These are phyloP conservation scores for Drosophila nr. perissopoda DNA, from an alignment of 2,888 invertebrate genomes.

Conservation along the genomic window DNA sequence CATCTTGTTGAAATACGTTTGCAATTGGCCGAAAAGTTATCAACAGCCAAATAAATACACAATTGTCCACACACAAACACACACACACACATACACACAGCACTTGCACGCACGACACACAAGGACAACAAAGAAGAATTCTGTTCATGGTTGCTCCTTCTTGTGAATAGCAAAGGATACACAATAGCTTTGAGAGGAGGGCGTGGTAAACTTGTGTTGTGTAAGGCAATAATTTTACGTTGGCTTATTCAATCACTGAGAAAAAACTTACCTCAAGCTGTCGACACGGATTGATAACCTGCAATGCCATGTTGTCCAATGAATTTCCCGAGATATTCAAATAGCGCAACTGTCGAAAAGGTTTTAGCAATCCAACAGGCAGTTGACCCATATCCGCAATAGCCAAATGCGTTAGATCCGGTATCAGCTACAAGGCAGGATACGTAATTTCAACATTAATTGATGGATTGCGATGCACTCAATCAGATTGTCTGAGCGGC, in stretches of 20 bases:
- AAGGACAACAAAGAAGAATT: background rate
- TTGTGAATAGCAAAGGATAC: background rate
- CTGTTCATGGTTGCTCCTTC: background rate
- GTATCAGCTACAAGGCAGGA: slow-evolving; percentile 76
- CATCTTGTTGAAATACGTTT: slow-evolving; percentile 47
- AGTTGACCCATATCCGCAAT: slow-evolving; percentile 85
- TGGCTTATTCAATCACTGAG: slow-evolving; percentile 19
- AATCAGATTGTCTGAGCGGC: slow-evolving; percentile 6
- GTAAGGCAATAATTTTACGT: slow-evolving; percentile 17
- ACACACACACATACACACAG: background rate
- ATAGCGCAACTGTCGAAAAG: slow-evolving; percentile 86
- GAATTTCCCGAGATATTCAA: slow-evolving; percentile 91
- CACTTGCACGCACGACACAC: background rate
- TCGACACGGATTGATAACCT: slow-evolving; percentile 84
- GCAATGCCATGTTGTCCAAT: slow-evolving; percentile 85
- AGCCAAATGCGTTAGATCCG: slow-evolving; percentile 83
- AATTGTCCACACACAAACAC: slow-evolving; percentile 8
- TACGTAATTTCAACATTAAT: slow-evolving; percentile 20
- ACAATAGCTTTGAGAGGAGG: background rate
- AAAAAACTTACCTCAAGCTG: slow-evolving; percentile 82
- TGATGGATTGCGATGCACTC: slow-evolving; percentile 30
- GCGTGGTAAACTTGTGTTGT: background rate
- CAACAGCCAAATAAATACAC: slow-evolving; percentile 53
- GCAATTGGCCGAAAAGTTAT: slow-evolving; percentile 60
- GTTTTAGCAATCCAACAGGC: slow-evolving; percentile 83